Conservation (phyloP, 2,797 vertebrate species). For the Chelon labrosus region DNA sequence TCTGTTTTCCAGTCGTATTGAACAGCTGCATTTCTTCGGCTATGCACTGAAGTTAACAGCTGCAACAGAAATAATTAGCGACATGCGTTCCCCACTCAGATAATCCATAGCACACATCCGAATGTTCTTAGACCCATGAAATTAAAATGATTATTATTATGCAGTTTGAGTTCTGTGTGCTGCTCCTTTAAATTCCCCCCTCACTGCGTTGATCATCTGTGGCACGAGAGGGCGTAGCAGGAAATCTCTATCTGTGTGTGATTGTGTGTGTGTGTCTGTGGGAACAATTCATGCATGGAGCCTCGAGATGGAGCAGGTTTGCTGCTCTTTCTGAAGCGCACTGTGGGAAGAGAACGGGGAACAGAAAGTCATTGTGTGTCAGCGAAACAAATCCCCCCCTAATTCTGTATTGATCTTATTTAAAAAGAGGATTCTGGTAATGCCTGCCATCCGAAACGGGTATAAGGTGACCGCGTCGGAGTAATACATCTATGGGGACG, state of each 20-base stretch:
- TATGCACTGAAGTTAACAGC: no score
- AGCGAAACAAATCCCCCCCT: not conserved
- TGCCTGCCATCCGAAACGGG: no score
- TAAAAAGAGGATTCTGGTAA: not conserved
- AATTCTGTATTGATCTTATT: not conserved
- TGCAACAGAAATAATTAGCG: no score
- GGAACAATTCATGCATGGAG: not conserved
- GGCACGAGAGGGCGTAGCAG: conserved; percentile 33
- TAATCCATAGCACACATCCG: no score
- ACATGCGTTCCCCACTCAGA: no score
- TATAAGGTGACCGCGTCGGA: no score
- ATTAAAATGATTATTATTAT: no score
- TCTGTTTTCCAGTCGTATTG: no score
- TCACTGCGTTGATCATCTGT: not conserved
- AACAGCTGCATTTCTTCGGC: no score
- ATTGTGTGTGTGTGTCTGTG: not conserved
- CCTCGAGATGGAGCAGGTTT: not conserved
- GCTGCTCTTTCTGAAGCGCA: not conserved
- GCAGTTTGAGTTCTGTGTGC: not conserved
- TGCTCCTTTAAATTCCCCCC: conserved; percentile 30
- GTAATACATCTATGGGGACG: no score
- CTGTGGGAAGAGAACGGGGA: not conserved
- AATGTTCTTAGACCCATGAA: no score
- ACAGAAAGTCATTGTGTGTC: not conserved
- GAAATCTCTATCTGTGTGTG: conserved; percentile 11